Base-by-base conservation (phyloP, 2,797 vertebrate genomes). In the Buceros bicornis region DNA sequence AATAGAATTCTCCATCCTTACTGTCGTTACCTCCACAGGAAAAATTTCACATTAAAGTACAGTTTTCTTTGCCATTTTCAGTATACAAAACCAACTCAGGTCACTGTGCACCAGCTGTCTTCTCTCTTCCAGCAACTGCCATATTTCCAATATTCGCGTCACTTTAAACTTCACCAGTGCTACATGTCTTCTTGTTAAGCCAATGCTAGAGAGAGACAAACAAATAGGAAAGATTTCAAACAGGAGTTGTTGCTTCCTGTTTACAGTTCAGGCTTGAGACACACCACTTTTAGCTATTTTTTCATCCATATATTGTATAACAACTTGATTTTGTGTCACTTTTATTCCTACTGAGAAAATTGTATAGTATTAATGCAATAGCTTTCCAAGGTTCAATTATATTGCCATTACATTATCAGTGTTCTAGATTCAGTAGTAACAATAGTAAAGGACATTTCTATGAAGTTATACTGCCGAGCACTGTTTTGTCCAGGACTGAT, bases 241-340 rank as follows among this genome's bases (percentile, higher is more conserved):
- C 73, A 29, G 42, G 11, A 89, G 8, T 45, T 0, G 0, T 17
- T 15, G 47, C 11, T 69, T 95, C 57, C 65, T 81, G 22, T 61
- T 82, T 71, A 67, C 69, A 74, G 28, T 13, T 92, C 42, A 66
- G 31, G 42, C 64, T 53, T 83, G 57, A 85, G 61, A 61, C 50
- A 60, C 9, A 81, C 3, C 28, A 37, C 18, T 60, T 31, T 66
- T 40, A 40, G 31, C 53, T 76, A 4, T 4, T 91, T 83, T 83
- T 87, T 57, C n/a, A 77, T 22, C 48, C 29, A 50, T 4, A 57
- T 16, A 50, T 8, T 29, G 7, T 4, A 47, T 7, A 71, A 72
- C 5, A 54, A 58, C 56, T 87, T 87, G 79, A 93, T 88, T 94
- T 87, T 79, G 10, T 91, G 51, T n/a, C 65, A 76, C n/a, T 85